Evolutionary conservation across 1,140 invertebrate genomes (phyloP).

Genomic region (Plodia interpunctella): DNA sequence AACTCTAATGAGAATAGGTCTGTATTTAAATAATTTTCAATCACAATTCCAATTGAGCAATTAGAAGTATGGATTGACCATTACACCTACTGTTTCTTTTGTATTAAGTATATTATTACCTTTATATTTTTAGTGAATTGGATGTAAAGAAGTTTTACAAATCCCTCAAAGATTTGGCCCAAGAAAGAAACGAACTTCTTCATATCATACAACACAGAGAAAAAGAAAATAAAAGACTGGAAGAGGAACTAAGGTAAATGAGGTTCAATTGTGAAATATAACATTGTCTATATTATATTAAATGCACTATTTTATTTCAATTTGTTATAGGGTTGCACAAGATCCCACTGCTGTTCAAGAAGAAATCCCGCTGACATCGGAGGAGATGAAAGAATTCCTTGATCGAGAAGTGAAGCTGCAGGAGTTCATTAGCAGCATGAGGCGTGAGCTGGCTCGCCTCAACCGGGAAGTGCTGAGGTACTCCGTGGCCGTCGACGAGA

Average conservation of each 20-base stretch:
- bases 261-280: too few species aligned
- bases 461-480: conserved; percentile 88
- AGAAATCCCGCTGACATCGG: conserved; percentile 52
- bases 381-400: conserved; percentile 76
- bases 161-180: conserved; percentile 57
- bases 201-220: conserved; percentile 57
- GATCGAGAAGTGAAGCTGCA: conserved; percentile 79
- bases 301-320: conserved; percentile 15
- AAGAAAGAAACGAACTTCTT: conserved; percentile 59
- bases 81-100: too few species aligned
- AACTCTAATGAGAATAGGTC: conserved; percentile 56
- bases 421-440: conserved; percentile 55
- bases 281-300: too few species aligned
- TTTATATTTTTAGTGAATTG: conserved; percentile 53
- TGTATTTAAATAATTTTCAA: too few species aligned
- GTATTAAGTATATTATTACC: background rate
- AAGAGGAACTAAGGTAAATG: conserved; percentile 50
- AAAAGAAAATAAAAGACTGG: conserved; percentile 48
- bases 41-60: too few species aligned
- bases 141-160: conserved; percentile 60
- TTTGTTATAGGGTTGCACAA: conserved; percentile 31
- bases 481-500: conserved; percentile 91
- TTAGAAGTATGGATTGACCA: too few species aligned
- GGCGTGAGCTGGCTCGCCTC: conserved; percentile 85
- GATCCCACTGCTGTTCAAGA: conserved; percentile 46